Base-by-base conservation (phyloP, 2,888 invertebrate species). In the Tetranychus piercei region DNA sequence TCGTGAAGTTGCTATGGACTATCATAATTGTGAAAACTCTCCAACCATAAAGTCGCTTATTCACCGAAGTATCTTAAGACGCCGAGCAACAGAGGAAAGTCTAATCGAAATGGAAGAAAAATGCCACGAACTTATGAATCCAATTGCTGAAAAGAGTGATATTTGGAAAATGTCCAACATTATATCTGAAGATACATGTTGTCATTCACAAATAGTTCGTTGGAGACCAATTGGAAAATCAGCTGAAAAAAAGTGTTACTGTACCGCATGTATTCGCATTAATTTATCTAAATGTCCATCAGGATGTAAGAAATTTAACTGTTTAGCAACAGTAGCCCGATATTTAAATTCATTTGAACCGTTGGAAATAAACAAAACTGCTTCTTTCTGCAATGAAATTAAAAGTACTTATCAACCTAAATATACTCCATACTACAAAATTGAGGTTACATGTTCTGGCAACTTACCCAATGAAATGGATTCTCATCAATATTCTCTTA, bases 1-100 rank as follows among this genome's bases (percentile, higher is more conserved):
- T 72, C 86, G 87, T 78, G 89, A 90, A 84, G 83, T 89, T 44
- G 88, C 87, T 34, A 84, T 89, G 80, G 88, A 88, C 78, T 90
- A 90, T 81, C 86, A 87, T 80, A 88, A 87, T 81, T 90, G 89
- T 80, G 84, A 85, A 67, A 85, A 86, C 77, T 85, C 85, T 76
- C 81, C 82, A 43, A 81, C 82, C 76, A 83, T 85, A 67, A 80
- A 76, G 65, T 78, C 78, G 18, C 55, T 78, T 7, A 77, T 77
- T 22, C 78, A 78, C 18, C 76, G 77, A 22, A 74, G 76, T 74
- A 76, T 78, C 45, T 73, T 78, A 8, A 76, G 76, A 71, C 67
- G 79, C 71, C 76, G 77, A 45, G 70, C 77, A 7, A 72, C 77
- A 64, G 77, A 78, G 71, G 77, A 78, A 73, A 77, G 77, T 20